Evolutionary conservation across 2,113 vertebrate genomes (phyloP).

Genomic region (Ranitomeya variabilis): DNA sequence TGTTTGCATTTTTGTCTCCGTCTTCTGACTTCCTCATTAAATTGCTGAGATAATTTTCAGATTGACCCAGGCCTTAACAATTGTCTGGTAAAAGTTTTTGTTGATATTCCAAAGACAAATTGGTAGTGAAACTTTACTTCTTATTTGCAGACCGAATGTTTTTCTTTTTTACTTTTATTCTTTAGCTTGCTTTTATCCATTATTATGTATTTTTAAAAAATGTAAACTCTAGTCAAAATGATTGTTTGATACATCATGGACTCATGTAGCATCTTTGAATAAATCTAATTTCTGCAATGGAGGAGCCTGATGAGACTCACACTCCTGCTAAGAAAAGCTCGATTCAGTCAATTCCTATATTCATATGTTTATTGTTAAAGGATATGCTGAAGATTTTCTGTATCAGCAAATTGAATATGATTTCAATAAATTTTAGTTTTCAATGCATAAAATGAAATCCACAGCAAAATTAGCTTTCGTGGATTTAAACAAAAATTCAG

Average conservation of each 20-base stretch:
- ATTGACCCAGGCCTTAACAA: no score
- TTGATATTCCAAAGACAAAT: not conserved
- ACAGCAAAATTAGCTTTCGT: no score
- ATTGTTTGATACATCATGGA: not conserved
- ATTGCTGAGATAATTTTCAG: not conserved
- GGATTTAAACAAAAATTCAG: no score
- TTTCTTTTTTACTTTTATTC: not conserved
- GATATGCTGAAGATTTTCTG: no score
- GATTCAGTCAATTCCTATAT: no score
- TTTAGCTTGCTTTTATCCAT: not conserved
- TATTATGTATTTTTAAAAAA: not conserved
- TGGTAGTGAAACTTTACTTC: not conserved
- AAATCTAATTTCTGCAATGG: not conserved
- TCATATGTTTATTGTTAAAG: no score
- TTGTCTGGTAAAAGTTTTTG: not conserved
- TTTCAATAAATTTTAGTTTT: no score
- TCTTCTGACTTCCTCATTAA: not conserved
- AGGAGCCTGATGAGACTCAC: not conserved
- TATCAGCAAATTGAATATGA: no score
- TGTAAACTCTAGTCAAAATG: not conserved
- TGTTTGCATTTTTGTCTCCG: not conserved
- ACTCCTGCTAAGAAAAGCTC: no score
- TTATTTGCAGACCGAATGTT: not conserved
- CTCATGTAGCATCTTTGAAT: not conserved
- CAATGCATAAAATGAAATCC: no score